These are phyloP conservation scores for Clanis bilineata DNA, from an alignment of 2,888 invertebrate species.

Conservation along the genomic window DNA sequence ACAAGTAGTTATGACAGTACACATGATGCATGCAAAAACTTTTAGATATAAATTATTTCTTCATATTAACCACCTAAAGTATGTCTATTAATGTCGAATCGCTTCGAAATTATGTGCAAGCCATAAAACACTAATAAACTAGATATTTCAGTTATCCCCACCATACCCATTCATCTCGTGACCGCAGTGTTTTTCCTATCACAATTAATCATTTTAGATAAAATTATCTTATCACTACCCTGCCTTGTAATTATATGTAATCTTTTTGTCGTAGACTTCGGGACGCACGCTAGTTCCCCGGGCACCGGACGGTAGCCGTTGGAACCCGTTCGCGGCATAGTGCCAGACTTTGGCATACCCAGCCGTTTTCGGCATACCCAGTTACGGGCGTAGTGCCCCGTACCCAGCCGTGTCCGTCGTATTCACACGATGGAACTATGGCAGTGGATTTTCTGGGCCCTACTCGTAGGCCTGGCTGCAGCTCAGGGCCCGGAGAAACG, in stretches of 20 bases:
- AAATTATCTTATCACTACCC: conserved; percentile 60
- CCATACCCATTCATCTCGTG: conserved; percentile 60
- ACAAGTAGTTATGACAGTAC: no score
- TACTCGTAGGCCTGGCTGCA: conserved; percentile 42
- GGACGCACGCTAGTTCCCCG: conserved; percentile 38
- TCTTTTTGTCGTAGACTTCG: conserved; percentile 54
- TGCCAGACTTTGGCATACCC: not conserved
- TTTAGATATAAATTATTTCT: no score
- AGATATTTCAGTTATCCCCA: conserved; percentile 24
- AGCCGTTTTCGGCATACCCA: not conserved
- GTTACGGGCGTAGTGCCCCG: not conserved
- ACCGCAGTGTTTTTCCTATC: conserved; percentile 70
- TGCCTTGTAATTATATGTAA: conserved; percentile 46
- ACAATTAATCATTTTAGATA: conserved; percentile 66
- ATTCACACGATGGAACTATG: conserved; percentile 33
- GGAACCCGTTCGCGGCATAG: conserved; percentile 2
- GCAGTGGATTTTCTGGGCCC: conserved; percentile 39
- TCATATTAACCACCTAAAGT: no score
- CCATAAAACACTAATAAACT: not conserved
- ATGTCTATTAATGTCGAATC: not conserved
- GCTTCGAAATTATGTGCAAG: not conserved
- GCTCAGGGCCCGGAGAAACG: conserved; percentile 62
- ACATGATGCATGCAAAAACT: no score
- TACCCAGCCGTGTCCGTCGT: not conserved
- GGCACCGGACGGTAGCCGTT: conserved; percentile 30